Conservation (phyloP, 2,888 invertebrate species). For the Xestia xanthographa region DNA sequence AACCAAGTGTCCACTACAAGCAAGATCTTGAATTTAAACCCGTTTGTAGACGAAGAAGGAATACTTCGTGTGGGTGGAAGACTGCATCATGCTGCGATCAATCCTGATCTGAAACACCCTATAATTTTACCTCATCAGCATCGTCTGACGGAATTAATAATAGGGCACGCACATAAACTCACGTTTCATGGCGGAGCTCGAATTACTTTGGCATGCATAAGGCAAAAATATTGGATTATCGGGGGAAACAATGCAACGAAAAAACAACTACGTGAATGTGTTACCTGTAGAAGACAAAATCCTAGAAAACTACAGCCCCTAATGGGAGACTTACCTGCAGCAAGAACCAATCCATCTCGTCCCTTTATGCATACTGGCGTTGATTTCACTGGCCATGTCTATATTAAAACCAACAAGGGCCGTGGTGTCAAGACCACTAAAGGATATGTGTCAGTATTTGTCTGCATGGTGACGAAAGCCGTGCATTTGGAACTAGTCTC, state of each 20-base stretch:
- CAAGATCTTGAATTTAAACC: constrained; percentile 5
- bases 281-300: constrained; percentile 11
- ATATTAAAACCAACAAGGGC: not conserved
- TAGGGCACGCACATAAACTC: constrained; percentile 8
- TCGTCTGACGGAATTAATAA: constrained; percentile 14
- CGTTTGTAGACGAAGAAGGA: constrained; percentile 10
- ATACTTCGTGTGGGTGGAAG: constrained; percentile 12
- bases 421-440: constrained; percentile 16
- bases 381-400: constrained; percentile 20
- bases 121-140: constrained; percentile 9
- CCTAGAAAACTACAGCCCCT: not conserved
- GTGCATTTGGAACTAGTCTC: constrained; percentile 12
- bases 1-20: not conserved
- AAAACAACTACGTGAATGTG: constrained; percentile 8
- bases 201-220: constrained; percentile 3
- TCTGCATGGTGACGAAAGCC: constrained; percentile 17
- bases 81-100: constrained; percentile 14
- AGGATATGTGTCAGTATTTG: constrained; percentile 16
- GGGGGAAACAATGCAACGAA: constrained; percentile 17
- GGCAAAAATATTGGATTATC: constrained; percentile 9
- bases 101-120: constrained; percentile 2
- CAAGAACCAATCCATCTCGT: constrained; percentile 16
- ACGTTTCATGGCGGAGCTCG: constrained; percentile 21
- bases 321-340: constrained; percentile 17
- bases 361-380: constrained; percentile 4